Evolutionary conservation across 1,140 invertebrate genomes (phyloP).

Genomic region (Grapholita molesta): DNA sequence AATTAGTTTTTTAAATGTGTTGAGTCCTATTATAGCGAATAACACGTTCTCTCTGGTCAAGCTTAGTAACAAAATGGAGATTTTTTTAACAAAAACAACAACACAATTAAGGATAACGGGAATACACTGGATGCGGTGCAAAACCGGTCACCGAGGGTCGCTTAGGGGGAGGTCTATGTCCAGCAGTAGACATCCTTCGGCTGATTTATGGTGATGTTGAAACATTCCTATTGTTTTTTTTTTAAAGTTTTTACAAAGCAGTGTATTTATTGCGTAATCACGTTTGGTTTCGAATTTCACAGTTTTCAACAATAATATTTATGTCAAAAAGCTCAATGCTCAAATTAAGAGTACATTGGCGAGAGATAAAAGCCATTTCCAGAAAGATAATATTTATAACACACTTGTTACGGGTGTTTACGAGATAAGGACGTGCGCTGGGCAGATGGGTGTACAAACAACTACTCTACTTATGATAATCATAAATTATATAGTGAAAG

Average conservation of each 20-base stretch:
- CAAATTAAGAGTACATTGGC: constrained; percentile 11
- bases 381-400: constrained; percentile 42
- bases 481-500: not conserved
- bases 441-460: not conserved
- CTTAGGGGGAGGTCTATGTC: no score
- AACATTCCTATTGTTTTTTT: no score
- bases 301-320: not conserved
- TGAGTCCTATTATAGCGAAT: not conserved
- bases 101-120: no score
- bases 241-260: no score
- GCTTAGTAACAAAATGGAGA: not conserved
- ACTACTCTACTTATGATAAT: not conserved
- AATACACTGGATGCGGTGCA: no score
- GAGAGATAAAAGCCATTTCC: not conserved
- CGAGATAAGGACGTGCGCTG: not conserved
- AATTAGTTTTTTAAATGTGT: not conserved
- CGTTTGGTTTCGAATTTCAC: not conserved
- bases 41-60: not conserved
- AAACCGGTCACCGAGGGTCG: no score
- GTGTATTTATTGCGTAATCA: no score
- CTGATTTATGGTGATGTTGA: no score
- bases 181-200: no score
- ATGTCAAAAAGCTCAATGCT: not conserved
- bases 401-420: constrained; percentile 26
- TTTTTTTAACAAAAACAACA: no score